Base-by-base conservation (phyloP, 1,140 invertebrate genomes). In the Papilio glaucus region DNA sequence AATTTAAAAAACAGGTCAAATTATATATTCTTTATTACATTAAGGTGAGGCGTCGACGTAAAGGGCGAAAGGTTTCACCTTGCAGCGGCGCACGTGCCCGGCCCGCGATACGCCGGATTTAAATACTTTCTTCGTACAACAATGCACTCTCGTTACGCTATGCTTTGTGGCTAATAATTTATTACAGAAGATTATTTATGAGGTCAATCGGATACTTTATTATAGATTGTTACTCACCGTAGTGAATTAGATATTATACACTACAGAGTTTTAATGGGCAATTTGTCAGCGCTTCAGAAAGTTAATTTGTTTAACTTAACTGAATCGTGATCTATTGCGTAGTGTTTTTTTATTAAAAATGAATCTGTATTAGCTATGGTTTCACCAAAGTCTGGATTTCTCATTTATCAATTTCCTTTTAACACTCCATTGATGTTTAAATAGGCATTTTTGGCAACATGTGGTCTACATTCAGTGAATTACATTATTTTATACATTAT, bases 101-200 rank as follows among this genome's bases (percentile, higher is more conserved):
- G n/a, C 42, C 63, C 42, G 37, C 72, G 76, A 71, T 73, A 77
- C 72, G 76, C 65, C 70, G 72, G 57, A 79, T 81, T 81, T 76
- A 77, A 76, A 78, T 79, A 73, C 72, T 79, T 76, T 72, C 71
- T 72, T 77, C 70, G 67, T 62, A 67, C 62, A 76, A 71, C 72
- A 77, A 75, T 77, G 15, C 60, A 49, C 37, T 63, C 15, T 29
- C 10, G 61, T 38, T 63, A 63, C 61, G 57, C 57, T 72, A 49
- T 33, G 62, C 61, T 60, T 67, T 37, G 73, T 33, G 37, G 21
- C 39, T 21, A 61, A 62, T 41, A 75, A 75, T 72, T 75, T 61
- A 63, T 63, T 63, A 63, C 10, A 39, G 29, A 37, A 63, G 6
- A 63, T 38, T 63, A 12, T 63, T 63, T 63, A 63, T 63, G 18